Conservation (phyloP, 2,113 vertebrate species). For the Rhegmatorhina hoffmannsi region DNA sequence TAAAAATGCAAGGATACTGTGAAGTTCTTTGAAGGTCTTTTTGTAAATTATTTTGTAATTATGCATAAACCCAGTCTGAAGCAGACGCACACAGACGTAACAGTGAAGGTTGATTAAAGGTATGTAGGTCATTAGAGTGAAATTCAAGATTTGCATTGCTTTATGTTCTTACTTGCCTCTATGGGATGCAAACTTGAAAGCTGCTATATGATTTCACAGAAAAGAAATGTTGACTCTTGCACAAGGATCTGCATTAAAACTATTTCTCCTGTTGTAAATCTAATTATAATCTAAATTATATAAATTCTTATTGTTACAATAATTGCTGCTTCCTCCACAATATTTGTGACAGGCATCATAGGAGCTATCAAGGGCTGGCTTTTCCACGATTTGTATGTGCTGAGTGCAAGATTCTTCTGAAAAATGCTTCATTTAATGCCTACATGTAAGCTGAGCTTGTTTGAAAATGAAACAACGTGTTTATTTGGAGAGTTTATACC, state of each 20-base stretch:
- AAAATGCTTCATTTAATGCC: not conserved
- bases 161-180: not conserved
- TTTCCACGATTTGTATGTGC: not conserved
- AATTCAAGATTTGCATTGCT: not conserved
- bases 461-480: not conserved
- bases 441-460: not conserved
- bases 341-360: not conserved
- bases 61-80: not conserved
- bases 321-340: not conserved
- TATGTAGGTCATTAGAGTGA: not conserved
- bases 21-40: not conserved
- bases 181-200: not conserved
- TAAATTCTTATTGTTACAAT: not conserved
- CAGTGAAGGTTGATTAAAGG: not conserved
- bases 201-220: not conserved
- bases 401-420: not conserved
- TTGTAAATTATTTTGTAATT: slow-evolving; percentile 1
- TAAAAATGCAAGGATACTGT: not conserved
- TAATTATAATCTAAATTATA: not conserved
- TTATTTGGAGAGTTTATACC: not conserved
- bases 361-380: not conserved
- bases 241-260: not conserved
- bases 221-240: not conserved
- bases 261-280: not conserved
- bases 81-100: not conserved